Conservation (phyloP, 2,113 vertebrate genomes). For the Entomyzon cyanotis region DNA sequence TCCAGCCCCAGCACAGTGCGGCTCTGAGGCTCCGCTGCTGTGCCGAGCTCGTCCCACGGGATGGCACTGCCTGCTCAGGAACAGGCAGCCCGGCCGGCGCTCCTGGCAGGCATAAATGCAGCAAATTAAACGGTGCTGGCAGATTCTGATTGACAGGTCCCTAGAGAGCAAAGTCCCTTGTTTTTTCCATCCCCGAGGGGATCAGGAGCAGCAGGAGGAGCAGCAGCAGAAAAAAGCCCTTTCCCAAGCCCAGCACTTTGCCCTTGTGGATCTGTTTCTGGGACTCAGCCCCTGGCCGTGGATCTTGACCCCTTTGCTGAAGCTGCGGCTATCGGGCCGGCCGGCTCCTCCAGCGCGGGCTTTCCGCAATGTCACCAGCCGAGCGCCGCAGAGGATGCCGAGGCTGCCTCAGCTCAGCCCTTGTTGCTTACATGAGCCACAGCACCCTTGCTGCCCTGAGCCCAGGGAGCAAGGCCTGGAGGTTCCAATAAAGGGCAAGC, state of each 20-base stretch:
- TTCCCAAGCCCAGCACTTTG: slow-evolving; percentile 5
- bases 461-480: neutral
- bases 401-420: neutral
- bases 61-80: slow-evolving; percentile 68
- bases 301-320: slow-evolving; percentile 45
- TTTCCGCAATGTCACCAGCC: neutral
- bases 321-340: neutral
- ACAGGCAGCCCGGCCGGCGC: neutral
- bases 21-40: neutral
- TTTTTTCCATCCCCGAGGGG: slow-evolving; percentile 33
- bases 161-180: slow-evolving; percentile 34
- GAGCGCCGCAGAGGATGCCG: neutral
- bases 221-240: neutral
- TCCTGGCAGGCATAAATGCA: slow-evolving; percentile 33
- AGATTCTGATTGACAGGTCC: slow-evolving; percentile 61
- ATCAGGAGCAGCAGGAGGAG: slow-evolving; percentile 27
- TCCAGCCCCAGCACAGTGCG: neutral
- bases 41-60: slow-evolving; percentile 44
- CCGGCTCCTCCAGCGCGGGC: neutral
- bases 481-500: slow-evolving; percentile 1
- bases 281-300: neutral
- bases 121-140: slow-evolving; percentile 57
- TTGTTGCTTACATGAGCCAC: accelerated
- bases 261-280: slow-evolving; percentile 27
- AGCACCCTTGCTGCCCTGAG: accelerated